Evolutionary conservation across 2,113 vertebrate species (phyloP).

Genomic region (rabbit (Oryctolagus cuniculus)): DNA sequence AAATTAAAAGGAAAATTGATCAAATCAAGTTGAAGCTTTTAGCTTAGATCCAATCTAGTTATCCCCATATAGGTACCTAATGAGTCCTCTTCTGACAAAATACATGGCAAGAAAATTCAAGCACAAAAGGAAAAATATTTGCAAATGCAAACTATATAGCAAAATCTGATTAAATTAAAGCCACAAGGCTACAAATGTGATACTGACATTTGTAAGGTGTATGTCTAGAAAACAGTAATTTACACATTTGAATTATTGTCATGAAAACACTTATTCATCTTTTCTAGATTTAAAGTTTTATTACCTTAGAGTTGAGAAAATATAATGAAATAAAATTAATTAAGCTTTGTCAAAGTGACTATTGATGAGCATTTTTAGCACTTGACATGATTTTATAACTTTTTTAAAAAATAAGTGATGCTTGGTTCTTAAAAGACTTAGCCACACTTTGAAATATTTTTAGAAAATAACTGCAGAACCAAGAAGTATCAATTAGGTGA

Average conservation of each 20-base stretch:
- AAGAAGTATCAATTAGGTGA: background rate
- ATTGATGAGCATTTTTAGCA: constrained; percentile 10
- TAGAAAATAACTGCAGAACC: constrained; percentile 56
- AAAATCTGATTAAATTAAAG: constrained; percentile 45
- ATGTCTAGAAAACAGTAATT: constrained; percentile 40
- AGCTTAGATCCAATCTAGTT: background rate
- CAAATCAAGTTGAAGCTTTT: constrained; percentile 46
- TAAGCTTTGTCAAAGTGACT: background rate
- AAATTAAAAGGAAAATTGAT: constrained; percentile 37
- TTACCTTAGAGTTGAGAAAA: constrained; percentile 1
- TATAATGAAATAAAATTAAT: constrained; percentile 58
- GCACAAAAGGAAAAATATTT: background rate
- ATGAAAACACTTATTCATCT: constrained; percentile 36
- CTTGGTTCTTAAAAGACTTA: constrained; percentile 3
- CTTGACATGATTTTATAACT: background rate
- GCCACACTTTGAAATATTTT: constrained; percentile 3
- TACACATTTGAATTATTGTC: constrained; percentile 50
- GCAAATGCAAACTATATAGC: background rate
- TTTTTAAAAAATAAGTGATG: background rate
- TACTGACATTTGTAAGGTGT: constrained; percentile 18
- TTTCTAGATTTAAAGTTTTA: constrained; percentile 37
- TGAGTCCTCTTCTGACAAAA: background rate
- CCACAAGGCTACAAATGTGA: background rate
- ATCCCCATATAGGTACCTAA: background rate
- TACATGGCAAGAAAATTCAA: background rate